Conservation (phyloP, 1,140 invertebrate genomes). For the Zaprionus nigranus region DNA sequence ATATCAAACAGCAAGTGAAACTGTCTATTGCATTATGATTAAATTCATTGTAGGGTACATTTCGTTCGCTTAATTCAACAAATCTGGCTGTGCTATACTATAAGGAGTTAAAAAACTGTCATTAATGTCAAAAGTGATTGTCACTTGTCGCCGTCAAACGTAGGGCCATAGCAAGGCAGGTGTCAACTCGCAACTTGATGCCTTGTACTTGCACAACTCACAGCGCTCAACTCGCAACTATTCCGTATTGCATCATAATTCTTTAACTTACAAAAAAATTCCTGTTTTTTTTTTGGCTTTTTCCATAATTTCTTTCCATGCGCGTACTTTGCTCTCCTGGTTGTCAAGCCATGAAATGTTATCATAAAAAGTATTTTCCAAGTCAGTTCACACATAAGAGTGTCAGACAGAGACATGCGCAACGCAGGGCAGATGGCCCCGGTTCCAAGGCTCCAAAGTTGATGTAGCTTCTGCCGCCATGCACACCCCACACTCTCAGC, state of each 20-base stretch:
- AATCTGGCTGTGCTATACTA: background rate
- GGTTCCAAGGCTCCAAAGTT: slow-evolving; percentile 59
- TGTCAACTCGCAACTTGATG: slow-evolving; percentile 75
- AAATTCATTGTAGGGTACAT: too few species aligned
- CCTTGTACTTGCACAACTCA: slow-evolving; percentile 32
- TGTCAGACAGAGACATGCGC: slow-evolving; percentile 22
- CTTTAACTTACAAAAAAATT: slow-evolving; percentile 16
- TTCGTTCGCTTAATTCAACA: too few species aligned
- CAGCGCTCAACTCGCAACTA: background rate
- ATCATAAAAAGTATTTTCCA: slow-evolving; percentile 82
- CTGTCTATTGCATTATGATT: too few species aligned
- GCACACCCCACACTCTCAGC: slow-evolving; percentile 30
- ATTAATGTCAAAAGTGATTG: slow-evolving; percentile 60
- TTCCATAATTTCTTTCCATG: slow-evolving; percentile 31
- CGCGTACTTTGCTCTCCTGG: slow-evolving; percentile 46
- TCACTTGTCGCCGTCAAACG: slow-evolving; percentile 24
- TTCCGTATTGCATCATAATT: slow-evolving; percentile 4
- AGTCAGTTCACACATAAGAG: slow-evolving; percentile 78
- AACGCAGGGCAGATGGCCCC: slow-evolving; percentile 1
- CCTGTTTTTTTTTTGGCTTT: background rate
- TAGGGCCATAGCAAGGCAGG: slow-evolving; percentile 47
- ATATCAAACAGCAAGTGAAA: too few species aligned
- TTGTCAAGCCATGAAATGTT: slow-evolving; percentile 81
- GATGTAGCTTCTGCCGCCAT: slow-evolving; percentile 34
- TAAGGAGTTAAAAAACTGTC: slow-evolving; percentile 6